Evolutionary conservation across 2,888 invertebrate species (phyloP), one percentile per base, ranked within the genome.

Genomic region (Eulithis prunata): DNA sequence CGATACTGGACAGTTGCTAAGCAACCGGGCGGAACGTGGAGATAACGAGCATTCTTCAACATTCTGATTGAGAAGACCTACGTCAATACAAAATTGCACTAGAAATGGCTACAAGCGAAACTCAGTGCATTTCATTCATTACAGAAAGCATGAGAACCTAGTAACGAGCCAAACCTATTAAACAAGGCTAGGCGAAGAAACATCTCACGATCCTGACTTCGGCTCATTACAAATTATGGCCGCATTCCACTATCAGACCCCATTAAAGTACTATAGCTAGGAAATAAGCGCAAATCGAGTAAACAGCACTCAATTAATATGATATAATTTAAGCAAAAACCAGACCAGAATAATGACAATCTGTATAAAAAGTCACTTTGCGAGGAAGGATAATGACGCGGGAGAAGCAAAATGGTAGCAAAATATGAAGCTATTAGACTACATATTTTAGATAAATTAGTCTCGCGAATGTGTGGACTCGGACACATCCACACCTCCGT

Each of bases 171-270:
- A 75, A 84, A 85, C 85, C 84, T 89, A 89, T 90, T 90, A 90
- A 85, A 87, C 72, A 85, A 84, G 82, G 83, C 85, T 83, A 87
- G 86, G 85, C 90, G 89, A 87, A 89, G 85, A 87, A 90, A 85
- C 83, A 87, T 84, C 88, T 88, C 88, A 88, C 89, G 89, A 92
- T 88, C 88, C 87, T 85, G 78, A 80, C 89, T 68, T 57, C 57
- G 61, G 57, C 68, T 91, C 88, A 92, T 92, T 92, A 92, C 92
- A 90, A 91, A 92, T 93, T 91, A 92, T 91, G 87, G 78, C 84
- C 89, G 93, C 92, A 92, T 92, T 92, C 90, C 88, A 84, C 81
- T 79, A 83, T 85, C 86, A 79, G 76, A 75, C 79, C 81, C 78
- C 83, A 85, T 88, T 86, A 87, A 82, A 80, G 76, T 82, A 78